phyloP scores from a whole-genome alignment of 2,888 invertebrate species.

The Tricholauxania praeusta region DNA sequence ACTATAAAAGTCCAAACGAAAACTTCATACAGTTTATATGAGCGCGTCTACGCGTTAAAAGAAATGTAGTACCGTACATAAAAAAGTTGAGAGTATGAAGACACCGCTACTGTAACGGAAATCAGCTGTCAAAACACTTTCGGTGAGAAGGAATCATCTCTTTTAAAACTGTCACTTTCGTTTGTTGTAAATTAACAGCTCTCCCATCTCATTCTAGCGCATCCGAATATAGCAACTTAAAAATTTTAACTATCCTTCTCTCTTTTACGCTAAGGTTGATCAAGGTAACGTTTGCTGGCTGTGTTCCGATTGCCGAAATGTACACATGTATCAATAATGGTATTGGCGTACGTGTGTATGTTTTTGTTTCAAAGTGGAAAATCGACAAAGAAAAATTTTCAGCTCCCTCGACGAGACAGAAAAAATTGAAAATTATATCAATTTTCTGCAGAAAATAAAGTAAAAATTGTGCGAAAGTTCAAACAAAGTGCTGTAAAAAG shows the following conservation, averaged over 20 bases:
- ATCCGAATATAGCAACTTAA: no score
- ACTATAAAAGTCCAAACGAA: no score
- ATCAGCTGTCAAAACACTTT: slow-evolving; percentile 23
- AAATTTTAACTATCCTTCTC: neutral
- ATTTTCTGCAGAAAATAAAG: slow-evolving; percentile 23
- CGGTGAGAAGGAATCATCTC: neutral
- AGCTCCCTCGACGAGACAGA: slow-evolving; percentile 45
- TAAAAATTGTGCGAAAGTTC: slow-evolving; percentile 38
- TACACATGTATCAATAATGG: slow-evolving; percentile 6
- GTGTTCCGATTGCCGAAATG: neutral
- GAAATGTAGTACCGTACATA: no score
- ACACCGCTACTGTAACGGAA: neutral
- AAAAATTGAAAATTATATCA: slow-evolving; percentile 40
- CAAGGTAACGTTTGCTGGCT: neutral
- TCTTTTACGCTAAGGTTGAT: neutral
- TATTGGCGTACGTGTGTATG: slow-evolving; percentile 29
- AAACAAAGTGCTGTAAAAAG: slow-evolving; percentile 20
- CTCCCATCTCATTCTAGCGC: no score
- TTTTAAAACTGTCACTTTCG: slow-evolving; percentile 24
- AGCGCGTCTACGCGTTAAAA: no score
- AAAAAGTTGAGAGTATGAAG: no score
- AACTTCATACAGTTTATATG: no score
- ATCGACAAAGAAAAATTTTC: slow-evolving; percentile 48
- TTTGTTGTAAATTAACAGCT: neutral
- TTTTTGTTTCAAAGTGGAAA: slow-evolving; percentile 40